phyloP scores from a whole-genome alignment of 2,797 vertebrate species.

The Microctenopoma lineatum region DNA sequence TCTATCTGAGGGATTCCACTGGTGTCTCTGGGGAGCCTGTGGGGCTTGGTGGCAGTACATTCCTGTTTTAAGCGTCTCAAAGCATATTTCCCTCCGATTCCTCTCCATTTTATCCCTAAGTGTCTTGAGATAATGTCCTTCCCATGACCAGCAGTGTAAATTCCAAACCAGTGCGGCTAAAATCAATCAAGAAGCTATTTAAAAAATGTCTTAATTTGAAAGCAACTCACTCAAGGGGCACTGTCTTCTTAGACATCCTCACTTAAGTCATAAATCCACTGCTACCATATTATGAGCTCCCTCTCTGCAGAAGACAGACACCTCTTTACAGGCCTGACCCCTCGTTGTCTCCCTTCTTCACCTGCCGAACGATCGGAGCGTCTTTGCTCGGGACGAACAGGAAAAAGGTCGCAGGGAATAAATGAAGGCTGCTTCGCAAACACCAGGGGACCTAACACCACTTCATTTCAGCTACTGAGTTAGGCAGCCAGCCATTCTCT shows the following conservation, averaged over 20 bases:
- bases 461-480: conserved; percentile 49
- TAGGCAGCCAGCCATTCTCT: conserved; percentile 52
- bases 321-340: conserved; percentile 30
- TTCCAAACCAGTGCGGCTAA: conserved; percentile 35
- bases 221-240: conserved; percentile 15
- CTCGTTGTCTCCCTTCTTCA: conserved; percentile 14
- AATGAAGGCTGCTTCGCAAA: conserved; percentile 42
- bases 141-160: conserved; percentile 17
- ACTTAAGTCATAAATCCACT: conserved; percentile 42
- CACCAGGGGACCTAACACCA: conserved; percentile 39
- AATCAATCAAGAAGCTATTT: conserved; percentile 37
- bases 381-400: conserved; percentile 27
- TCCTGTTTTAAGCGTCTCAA: conserved; percentile 24
- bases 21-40: conserved; percentile 53
- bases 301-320: conserved; percentile 30
- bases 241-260: conserved; percentile 14
- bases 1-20: conserved; percentile 53
- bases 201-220: conserved; percentile 35
- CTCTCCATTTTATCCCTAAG: not conserved
- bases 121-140: conserved; percentile 29
- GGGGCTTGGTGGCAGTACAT: conserved; percentile 29
- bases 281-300: conserved; percentile 15
- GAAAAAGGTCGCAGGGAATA: conserved; percentile 31
- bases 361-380: conserved; percentile 22
- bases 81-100: conserved; percentile 27